Evolutionary conservation across 2,797 vertebrate species (phyloP).

Genomic region (Nyctibius grandis): DNA sequence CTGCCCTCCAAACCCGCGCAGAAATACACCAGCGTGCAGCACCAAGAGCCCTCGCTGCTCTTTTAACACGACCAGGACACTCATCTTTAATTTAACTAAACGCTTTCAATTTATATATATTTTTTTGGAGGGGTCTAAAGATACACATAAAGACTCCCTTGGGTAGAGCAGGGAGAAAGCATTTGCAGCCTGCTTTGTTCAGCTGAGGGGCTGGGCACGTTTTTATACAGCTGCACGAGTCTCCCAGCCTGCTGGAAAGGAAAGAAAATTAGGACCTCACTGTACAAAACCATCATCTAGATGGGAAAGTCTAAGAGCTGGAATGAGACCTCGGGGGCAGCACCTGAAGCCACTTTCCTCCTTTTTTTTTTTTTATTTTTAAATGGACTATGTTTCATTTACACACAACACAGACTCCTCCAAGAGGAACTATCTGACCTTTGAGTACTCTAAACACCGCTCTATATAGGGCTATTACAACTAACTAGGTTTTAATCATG

Average conservation of each 20-base stretch:
- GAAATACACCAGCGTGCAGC: rapidly evolving
- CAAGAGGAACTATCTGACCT: background rate
- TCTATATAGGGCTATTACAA: rapidly evolving
- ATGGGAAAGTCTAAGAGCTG: rapidly evolving
- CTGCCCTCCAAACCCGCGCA: background rate
- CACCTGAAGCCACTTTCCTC: background rate
- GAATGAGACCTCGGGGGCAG: background rate
- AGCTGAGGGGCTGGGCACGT: background rate
- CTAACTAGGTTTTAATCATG: background rate
- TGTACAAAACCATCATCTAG: background rate
- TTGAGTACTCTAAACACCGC: background rate
- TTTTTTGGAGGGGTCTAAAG: background rate
- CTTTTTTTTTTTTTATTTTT: background rate
- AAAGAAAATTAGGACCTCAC: background rate
- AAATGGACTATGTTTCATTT: background rate
- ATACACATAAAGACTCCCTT: background rate
- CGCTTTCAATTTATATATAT: background rate
- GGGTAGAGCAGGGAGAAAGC: too few species aligned
- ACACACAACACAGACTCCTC: background rate
- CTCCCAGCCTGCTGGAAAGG: background rate
- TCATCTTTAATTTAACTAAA: background rate
- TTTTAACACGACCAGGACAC: background rate
- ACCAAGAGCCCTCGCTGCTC: background rate
- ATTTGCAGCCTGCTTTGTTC: background rate
- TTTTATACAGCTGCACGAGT: rapidly evolving